phyloP scores from a whole-genome alignment of 2,113 vertebrate species.

The Burhinus bistriatus region DNA sequence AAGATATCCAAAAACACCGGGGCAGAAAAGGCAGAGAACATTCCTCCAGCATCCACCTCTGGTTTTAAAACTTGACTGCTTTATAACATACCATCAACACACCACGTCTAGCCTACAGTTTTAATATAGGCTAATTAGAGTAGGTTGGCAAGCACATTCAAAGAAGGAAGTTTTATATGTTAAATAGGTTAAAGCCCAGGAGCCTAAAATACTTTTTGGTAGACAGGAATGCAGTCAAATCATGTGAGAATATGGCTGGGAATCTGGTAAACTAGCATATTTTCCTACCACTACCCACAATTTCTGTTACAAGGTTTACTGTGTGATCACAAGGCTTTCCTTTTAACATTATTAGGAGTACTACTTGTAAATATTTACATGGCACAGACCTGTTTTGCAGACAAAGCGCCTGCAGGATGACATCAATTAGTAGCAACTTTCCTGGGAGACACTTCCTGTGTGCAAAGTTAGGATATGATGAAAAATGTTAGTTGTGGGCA shows the following conservation, averaged over 20 bases:
- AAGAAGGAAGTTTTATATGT: neutral
- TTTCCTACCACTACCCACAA: neutral
- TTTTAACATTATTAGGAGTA: neutral
- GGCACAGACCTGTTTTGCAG: neutral
- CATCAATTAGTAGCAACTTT: neutral
- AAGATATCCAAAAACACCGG: neutral
- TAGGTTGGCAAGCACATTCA: neutral
- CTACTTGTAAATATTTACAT: neutral
- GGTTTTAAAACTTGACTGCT: neutral
- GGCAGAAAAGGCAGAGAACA: neutral
- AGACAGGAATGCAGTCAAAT: neutral
- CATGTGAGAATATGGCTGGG: neutral
- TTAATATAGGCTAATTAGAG: neutral
- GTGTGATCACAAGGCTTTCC: neutral
- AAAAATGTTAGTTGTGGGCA: neutral
- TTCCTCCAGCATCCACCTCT: neutral
- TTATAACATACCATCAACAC: neutral
- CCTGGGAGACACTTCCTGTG: neutral
- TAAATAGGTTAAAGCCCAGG: neutral
- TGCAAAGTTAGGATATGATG: neutral
- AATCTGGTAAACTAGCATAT: neutral
- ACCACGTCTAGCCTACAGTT: neutral
- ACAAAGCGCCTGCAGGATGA: neutral
- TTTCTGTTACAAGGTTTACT: neutral
- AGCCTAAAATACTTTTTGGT: neutral